phyloP scores from a whole-genome alignment of 2,888 invertebrate genomes.

The Cotesia congregata region DNA sequence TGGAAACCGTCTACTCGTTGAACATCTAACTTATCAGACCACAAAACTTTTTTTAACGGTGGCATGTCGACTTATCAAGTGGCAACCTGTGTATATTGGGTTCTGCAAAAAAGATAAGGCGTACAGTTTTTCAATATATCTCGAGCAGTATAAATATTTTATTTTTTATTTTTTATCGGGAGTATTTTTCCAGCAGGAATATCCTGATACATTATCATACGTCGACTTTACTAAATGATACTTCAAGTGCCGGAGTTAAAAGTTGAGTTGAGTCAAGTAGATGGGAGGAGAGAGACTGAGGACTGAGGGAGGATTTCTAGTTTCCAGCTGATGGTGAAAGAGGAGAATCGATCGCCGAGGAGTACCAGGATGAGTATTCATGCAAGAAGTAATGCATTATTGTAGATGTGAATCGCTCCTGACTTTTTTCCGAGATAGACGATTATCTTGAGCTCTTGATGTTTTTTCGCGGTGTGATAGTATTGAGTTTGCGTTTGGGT shows the following conservation, averaged over 20 bases:
- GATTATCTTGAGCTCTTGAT: not conserved
- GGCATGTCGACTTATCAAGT: conserved; percentile 31
- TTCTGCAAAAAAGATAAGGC: not conserved
- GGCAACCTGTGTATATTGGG: not conserved
- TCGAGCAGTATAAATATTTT: not conserved
- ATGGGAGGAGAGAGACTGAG: not conserved
- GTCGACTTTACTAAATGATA: conserved; percentile 1
- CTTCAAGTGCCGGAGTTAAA: not conserved
- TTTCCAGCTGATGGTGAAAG: not conserved
- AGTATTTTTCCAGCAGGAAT: not conserved
- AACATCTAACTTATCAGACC: conserved; percentile 39
- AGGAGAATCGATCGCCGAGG: not conserved
- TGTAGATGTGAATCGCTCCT: not conserved
- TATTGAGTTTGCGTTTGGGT: not conserved
- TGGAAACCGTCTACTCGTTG: conserved; percentile 21
- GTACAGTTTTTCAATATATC: not conserved
- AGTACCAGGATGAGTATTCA: not conserved
- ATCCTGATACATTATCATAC: not conserved
- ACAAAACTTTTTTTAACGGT: conserved; percentile 27
- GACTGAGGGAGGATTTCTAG: not conserved
- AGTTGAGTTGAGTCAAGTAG: not conserved
- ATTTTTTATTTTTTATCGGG: not conserved
- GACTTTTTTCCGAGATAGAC: not conserved
- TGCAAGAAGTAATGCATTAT: not conserved
- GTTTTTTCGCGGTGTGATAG: not conserved